phyloP scores from a whole-genome alignment of 2,888 invertebrate species.

The Lycophotia porphyrea region DNA sequence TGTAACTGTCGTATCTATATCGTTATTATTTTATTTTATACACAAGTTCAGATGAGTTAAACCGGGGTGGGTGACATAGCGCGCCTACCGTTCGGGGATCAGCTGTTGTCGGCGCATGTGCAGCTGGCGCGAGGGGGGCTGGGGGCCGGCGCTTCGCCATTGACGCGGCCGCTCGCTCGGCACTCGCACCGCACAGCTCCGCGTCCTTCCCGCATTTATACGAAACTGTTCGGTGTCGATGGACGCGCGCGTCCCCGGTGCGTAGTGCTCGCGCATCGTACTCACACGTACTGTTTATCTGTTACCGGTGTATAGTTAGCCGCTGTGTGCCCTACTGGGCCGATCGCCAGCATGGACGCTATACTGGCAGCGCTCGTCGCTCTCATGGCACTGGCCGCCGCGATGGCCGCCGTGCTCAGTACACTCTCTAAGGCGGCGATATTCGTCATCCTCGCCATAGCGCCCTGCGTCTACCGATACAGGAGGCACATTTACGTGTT shows the following conservation, averaged over 20 bases:
- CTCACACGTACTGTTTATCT: conserved; percentile 72
- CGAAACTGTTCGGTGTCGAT: conserved; percentile 71
- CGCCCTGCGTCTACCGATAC: conserved; percentile 89
- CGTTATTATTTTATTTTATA: conserved; percentile 65
- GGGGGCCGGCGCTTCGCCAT: conserved; percentile 72
- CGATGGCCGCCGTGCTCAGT: conserved; percentile 90
- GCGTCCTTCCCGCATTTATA: conserved; percentile 75
- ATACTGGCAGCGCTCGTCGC: conserved; percentile 88
- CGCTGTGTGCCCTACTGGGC: conserved; percentile 85
- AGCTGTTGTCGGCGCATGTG: conserved; percentile 89
- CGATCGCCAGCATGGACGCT: conserved; percentile 88
- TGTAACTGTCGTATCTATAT: conserved; percentile 57
- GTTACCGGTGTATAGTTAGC: conserved; percentile 73
- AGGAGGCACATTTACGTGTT: conserved; percentile 91
- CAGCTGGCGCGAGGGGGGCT: conserved; percentile 79
- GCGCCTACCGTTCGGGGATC: conserved; percentile 79
- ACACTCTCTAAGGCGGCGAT: conserved; percentile 93
- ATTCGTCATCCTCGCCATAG: conserved; percentile 91
- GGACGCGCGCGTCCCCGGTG: conserved; percentile 73
- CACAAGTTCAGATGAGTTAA: conserved; percentile 74
- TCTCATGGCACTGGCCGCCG: conserved; percentile 89
- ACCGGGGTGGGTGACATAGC: conserved; percentile 71
- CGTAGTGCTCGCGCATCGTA: conserved; percentile 68
- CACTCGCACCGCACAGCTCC: conserved; percentile 65
- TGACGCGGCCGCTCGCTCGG: conserved; percentile 73